phyloP scores from a whole-genome alignment of 2,888 invertebrate genomes.

The Melanostoma scalare region DNA sequence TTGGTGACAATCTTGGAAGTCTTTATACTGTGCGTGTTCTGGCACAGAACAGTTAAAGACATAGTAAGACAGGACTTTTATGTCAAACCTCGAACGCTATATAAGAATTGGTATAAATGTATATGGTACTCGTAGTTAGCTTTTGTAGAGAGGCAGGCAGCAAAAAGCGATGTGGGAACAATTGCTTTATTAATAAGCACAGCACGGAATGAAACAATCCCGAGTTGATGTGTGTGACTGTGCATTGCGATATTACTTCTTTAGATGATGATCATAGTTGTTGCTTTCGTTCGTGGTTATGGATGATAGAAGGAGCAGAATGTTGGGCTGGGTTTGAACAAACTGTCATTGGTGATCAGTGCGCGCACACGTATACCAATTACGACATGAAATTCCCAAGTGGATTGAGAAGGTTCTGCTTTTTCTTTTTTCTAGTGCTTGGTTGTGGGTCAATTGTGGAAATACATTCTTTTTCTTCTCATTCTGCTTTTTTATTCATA shows the following conservation, averaged over 20 bases:
- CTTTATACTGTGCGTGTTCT: slow-evolving; percentile 61
- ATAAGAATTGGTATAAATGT: slow-evolving; percentile 23
- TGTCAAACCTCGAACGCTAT: slow-evolving; percentile 37
- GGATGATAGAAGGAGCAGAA: slow-evolving; percentile 5
- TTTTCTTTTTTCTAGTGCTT: slow-evolving; percentile 9
- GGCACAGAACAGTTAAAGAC: slow-evolving; percentile 4
- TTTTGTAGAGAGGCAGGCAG: not conserved
- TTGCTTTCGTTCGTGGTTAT: slow-evolving; percentile 26
- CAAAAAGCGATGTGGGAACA: slow-evolving; percentile 35
- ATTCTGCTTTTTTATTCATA: not conserved
- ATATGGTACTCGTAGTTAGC: slow-evolving; percentile 7
- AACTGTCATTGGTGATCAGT: slow-evolving; percentile 61
- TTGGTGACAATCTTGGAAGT: slow-evolving; percentile 64
- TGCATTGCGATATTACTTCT: slow-evolving; percentile 50
- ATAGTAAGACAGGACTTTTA: slow-evolving; percentile 55
- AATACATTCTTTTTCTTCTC: slow-evolving; percentile 31
- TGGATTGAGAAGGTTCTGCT: slow-evolving; percentile 43
- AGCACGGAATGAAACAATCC: slow-evolving; percentile 48
- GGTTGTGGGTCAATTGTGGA: slow-evolving; percentile 45
- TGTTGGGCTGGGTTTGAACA: slow-evolving; percentile 32
- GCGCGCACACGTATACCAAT: slow-evolving; percentile 65
- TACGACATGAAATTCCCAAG: slow-evolving; percentile 67
- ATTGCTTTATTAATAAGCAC: slow-evolving; percentile 70
- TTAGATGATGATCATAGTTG: slow-evolving; percentile 29
- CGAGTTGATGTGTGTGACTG: slow-evolving; percentile 23